Evolutionary conservation across 2,113 vertebrate species (phyloP).

Genomic region (Aptenodytes patagonicus): DNA sequence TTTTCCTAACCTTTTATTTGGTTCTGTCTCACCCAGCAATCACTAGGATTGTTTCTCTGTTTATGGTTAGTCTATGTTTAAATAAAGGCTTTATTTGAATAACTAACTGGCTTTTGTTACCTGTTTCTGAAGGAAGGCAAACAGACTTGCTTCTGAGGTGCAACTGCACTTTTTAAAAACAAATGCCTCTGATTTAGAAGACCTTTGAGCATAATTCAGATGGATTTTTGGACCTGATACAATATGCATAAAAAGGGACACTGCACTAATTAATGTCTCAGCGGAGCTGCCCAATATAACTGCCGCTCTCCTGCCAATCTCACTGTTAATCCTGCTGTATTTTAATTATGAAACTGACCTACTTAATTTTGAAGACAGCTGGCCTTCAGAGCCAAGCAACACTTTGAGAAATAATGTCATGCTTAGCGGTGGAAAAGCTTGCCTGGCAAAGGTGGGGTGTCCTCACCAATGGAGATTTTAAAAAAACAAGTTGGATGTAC

Average conservation of each 20-base stretch:
- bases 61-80: neutral
- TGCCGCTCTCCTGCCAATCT: neutral
- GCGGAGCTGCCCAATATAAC: neutral
- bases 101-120: neutral
- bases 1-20: neutral
- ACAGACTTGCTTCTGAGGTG: neutral
- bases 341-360: neutral
- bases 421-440: neutral
- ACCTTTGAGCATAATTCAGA: neutral
- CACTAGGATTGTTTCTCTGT: neutral
- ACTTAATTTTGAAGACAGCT: slow-evolving; percentile 4
- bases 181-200: neutral
- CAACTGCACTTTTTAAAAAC: neutral
- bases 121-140: neutral
- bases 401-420: neutral
- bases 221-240: neutral
- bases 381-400: neutral
- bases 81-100: neutral
- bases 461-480: neutral
- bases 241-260: neutral
- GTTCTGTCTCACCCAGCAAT: neutral
- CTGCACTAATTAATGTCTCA: neutral
- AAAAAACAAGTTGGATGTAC: neutral
- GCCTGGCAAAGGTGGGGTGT: neutral
- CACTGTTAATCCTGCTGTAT: neutral